These are phyloP conservation scores for Alexandromys fortis DNA, from an alignment of 2,113 vertebrate genomes.

Conservation along the genomic window DNA sequence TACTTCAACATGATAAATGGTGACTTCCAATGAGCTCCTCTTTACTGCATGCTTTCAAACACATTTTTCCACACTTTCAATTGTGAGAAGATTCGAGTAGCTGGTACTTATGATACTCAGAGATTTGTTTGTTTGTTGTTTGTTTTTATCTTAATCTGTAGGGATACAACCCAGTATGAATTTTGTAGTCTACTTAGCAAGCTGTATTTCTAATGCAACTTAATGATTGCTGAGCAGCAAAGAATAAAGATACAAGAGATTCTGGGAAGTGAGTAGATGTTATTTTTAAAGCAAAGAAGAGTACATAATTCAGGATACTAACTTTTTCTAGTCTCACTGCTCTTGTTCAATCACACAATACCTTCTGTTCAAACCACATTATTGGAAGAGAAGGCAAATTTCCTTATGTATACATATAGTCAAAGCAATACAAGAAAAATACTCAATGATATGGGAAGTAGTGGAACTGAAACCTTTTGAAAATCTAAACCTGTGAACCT, in stretches of 20 bases:
- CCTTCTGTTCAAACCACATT: not conserved
- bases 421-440: not conserved
- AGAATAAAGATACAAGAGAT: slow-evolving; percentile 47
- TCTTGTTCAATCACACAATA: not conserved
- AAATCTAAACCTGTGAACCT: slow-evolving; percentile 5
- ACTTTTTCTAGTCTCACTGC: not conserved
- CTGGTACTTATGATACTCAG: slow-evolving; percentile 71
- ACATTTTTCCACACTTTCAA: slow-evolving; percentile 37
- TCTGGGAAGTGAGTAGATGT: slow-evolving; percentile 1
- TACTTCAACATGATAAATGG: slow-evolving; percentile 12
- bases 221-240: not conserved
- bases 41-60: slow-evolving; percentile 51
- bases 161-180: slow-evolving; percentile 35
- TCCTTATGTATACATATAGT: not conserved
- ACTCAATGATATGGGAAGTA: not conserved
- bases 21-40: slow-evolving; percentile 47
- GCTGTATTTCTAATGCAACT: not conserved
- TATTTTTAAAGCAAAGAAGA: slow-evolving; percentile 41
- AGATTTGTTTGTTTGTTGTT: not conserved
- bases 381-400: not conserved
- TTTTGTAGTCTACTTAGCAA: slow-evolving; percentile 44
- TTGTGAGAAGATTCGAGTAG: slow-evolving; percentile 49
- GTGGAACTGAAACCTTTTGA: slow-evolving; percentile 25
- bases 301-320: not conserved
- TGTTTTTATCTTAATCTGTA: not conserved